These are phyloP conservation scores for Hippotragus niger DNA, from an alignment of 2,113 vertebrate species.

Conservation along the genomic window DNA sequence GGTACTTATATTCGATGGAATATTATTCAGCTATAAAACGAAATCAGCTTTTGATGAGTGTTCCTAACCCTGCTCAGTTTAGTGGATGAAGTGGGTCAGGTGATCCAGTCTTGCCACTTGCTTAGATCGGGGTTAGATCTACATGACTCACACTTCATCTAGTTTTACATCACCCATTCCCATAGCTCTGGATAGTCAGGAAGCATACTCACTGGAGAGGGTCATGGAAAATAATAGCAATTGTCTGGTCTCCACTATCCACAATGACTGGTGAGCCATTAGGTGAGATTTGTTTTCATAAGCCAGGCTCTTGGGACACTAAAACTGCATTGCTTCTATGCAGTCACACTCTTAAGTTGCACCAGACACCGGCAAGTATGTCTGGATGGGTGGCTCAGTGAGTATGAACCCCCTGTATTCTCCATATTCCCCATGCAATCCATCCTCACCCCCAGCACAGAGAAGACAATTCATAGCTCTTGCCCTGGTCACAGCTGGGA, in stretches of 20 bases:
- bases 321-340: background rate
- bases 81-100: rapidly evolving
- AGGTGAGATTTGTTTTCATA: background rate
- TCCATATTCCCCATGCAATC: background rate
- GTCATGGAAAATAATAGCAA: background rate
- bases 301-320: background rate
- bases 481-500: background rate
- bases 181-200: background rate
- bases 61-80: background rate
- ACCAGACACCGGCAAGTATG: background rate
- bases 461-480: background rate
- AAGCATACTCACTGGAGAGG: background rate
- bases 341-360: background rate
- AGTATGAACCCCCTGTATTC: too few species aligned
- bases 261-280: background rate
- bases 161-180: background rate
- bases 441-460: background rate
- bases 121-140: background rate
- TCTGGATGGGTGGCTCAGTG: background rate
- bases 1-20: background rate
- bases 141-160: background rate
- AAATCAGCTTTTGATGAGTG: background rate
- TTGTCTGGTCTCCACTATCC: background rate
- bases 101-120: background rate
- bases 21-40: background rate